Evolutionary conservation across 2,888 invertebrate genomes (phyloP), one percentile per base, ranked within the genome.

Genomic region (Timandra comae): DNA sequence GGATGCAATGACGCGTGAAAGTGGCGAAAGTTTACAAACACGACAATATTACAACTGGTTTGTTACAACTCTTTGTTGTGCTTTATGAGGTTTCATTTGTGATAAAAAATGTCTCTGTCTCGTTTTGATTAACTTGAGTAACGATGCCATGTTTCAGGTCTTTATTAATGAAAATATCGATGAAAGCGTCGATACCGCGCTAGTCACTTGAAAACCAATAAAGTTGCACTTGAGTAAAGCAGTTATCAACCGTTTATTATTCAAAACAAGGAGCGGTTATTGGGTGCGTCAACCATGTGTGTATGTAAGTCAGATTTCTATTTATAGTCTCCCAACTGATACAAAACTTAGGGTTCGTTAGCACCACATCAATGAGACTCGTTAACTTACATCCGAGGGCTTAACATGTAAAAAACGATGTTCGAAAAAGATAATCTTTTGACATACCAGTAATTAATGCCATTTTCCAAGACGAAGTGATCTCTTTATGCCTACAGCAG

Each of bases 221-320:
- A n/a, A 28, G 9, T 10, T 12, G 7, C n/a, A 31, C n/a, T n/a
- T 8, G 8, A 9, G 6, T n/a, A n/a, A 21, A 41, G 28, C 27
- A 29, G 35, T 35, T 29, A 30, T 19, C 33, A 41, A 38, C 26
- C 34, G 43, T 53, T 55, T 55, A 60, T 56, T 58, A 56, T 58
- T 62, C 50, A 49, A 52, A 59, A 54, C 56, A 54, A 48, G 42
- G 41, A 43, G 37, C 52, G 47, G 56, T 59, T 59, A 66, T 58
- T 54, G 52, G 56, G 46, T 54, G 56, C 64, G 73, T 69, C 68
- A 67, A 67, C 57, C 78, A 76, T 73, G 63, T 76, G 73, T 54
- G 3, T 63, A 40, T 43, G 52, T 78, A 71, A 70, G 72, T 81
- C 79, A 76, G 54, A 59, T 57, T 45, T 56, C 77, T 82, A 82